Base-by-base conservation (phyloP, 2,888 invertebrate species). In the Drosophila helvetica region DNA sequence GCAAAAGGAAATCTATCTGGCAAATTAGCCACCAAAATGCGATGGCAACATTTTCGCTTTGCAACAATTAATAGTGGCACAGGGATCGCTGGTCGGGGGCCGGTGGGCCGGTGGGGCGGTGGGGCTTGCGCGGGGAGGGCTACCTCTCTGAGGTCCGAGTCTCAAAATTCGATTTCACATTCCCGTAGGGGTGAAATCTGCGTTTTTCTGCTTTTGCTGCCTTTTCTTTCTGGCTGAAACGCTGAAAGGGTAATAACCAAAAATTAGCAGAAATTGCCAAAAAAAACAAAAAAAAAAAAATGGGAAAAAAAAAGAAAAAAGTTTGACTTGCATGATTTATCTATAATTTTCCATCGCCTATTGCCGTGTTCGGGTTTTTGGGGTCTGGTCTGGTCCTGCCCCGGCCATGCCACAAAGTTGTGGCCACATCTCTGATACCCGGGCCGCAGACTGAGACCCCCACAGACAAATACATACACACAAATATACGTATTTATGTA, bases 241-340 rank as follows among this genome's bases (percentile, higher is more conserved):
- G 82, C 80, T 87, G 86, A 87, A 38, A 38, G 82, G 84, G 87
- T 89, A 87, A 87, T 86, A 89, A 89, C 83, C 88, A 88, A 88
- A 86, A 86, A 86, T 86, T 89, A 86, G 83, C 80, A 89, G 79
- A 86, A 89, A 86, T 88, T 89, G 89, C 88, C 77, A 80, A 66
- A 38, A 38, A 33, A 33, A 12, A 33, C 12, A 33, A 33, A 10
- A 38, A 5, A 38, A 38, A 38, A 6, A 15, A 38, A 15, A n/a
- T n/a, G n/a, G n/a, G n/a, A n/a, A 15, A 6, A 15, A 38, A 15
- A 15, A 6, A 15, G 6, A 38, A 15, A 38, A 38, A 87, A 86
- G 89, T 89, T 89, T 88, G 86, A 87, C 86, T 86, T 86, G 88
- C 89, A 89, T 86, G 86, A 86, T 86, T 86, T 86, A 86, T 86